Base-by-base conservation (phyloP, 2,113 vertebrate species). In the Connochaetes taurinus region DNA sequence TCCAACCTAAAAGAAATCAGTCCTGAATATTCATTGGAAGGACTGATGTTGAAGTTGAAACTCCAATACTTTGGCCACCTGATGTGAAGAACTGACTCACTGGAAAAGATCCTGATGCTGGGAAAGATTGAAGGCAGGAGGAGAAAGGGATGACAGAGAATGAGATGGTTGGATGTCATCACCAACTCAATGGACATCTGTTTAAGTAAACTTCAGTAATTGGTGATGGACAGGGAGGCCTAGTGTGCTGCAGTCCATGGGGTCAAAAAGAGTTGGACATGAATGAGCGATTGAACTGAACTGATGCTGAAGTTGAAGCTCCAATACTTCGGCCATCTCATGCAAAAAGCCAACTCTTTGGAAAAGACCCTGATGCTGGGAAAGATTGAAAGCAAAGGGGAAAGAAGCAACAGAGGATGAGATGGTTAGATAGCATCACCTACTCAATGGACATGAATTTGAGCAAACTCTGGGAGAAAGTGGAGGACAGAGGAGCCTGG, bases 221-320 rank as follows among this genome's bases (percentile, higher is more conserved):
- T 67, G 16, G 16, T n/a, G 33, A n/a, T n/a, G 62, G 62, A n/a
- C 62, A 67, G 33, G 16, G 33, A n/a, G 16, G 33, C 31, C 62
- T n/a, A 0, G 33, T 64, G 33, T 64, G 15, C 33, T 64, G 16
- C 7, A 19, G 33, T 64, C 33, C 33, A 64, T 17, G 33, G 62
- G 2, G 7, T n/a, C 4, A 0, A n/a, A 64, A 64, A 64, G 15
- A 33, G 60, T 2, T 64, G 60, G 31, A 64, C 31, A n/a, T 0
- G 0, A 64, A 33, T 64, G 62, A 64, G 31, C 0, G 0, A n/a
- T 31, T 64, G 31, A 64, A n/a, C 15, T 64, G 31, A n/a, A 64
- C 62, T n/a, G 15, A 64, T n/a, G 31, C 62, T 64, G 62, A n/a
- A 17, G 31, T 17, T 33, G 31, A 64, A n/a, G 31, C 62, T 64